These are phyloP conservation scores for Coptotermes formosanus DNA, from an alignment of 1,140 invertebrate genomes.

Conservation along the genomic window DNA sequence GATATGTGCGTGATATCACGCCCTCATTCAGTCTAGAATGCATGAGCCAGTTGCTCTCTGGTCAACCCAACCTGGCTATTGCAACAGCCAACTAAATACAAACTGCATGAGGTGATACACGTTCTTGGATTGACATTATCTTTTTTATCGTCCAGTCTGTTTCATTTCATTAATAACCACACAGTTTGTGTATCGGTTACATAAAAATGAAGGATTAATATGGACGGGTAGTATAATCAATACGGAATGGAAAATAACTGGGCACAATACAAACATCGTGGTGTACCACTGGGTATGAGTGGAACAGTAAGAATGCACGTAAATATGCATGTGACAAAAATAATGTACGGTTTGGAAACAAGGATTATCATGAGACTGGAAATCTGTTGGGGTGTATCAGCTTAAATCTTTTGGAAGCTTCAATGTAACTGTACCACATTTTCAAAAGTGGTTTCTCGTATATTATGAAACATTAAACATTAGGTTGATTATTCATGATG, in stretches of 20 bases:
- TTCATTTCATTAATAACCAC: background rate
- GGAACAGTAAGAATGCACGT: too few relatives aligned
- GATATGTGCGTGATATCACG: background rate
- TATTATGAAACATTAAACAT: too few relatives aligned
- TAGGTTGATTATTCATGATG: too few relatives aligned
- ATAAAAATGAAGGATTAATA: slow-evolving; percentile 10
- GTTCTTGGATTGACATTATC: background rate
- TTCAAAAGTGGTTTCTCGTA: too few relatives aligned
- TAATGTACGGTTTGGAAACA: too few relatives aligned
- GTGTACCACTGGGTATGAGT: too few relatives aligned
- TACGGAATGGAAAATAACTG: background rate
- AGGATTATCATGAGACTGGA: too few relatives aligned
- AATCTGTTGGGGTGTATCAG: too few relatives aligned
- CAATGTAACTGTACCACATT: too few relatives aligned
- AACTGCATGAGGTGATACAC: background rate
- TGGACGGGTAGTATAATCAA: background rate
- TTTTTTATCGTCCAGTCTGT: background rate
- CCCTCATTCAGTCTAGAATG: background rate
- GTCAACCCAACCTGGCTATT: background rate
- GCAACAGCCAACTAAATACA: background rate
- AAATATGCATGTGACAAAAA: too few relatives aligned
- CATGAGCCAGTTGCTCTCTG: background rate
- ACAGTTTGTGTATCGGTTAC: background rate
- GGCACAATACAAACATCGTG: background rate
- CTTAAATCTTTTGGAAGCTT: too few relatives aligned